A percentile compares a stretch with the other conserved stretches of the same genome.
Evolutionary conservation across 1,140 invertebrate genomes (phyloP).

Genomic region (Agrypnia vestita): DNA sequence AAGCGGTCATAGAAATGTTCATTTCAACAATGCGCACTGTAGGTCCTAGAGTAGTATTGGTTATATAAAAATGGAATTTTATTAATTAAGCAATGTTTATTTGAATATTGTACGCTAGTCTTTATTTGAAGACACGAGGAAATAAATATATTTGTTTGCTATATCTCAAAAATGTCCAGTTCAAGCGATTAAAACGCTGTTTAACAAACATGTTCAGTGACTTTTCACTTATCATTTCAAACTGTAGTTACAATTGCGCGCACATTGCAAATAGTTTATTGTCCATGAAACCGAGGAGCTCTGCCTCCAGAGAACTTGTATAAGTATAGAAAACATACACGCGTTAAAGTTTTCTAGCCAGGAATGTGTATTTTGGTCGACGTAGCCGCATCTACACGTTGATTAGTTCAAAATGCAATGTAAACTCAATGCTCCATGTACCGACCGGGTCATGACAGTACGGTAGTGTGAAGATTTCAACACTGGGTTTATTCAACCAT

Average conservation of each 20-base stretch:
- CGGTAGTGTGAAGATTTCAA: no score
- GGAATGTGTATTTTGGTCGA: conserved; percentile 51
- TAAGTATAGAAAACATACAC: not conserved
- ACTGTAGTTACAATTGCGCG: no score
- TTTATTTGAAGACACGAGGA: conserved; percentile 39
- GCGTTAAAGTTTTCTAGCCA: conserved; percentile 13
- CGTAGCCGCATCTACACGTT: not conserved
- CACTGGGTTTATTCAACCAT: no score
- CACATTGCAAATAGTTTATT: not conserved
- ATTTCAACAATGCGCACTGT: conserved; percentile 18
- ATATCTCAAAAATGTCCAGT: conserved; percentile 2
- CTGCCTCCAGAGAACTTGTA: not conserved
- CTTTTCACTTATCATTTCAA: no score
- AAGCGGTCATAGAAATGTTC: conserved; percentile 43
- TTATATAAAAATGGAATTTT: conserved; percentile 50
- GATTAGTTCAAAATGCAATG: conserved; percentile 27
- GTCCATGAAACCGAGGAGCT: not conserved
- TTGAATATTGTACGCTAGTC: conserved; percentile 45
- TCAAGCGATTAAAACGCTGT: not conserved
- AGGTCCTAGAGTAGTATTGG: conserved; percentile 39
- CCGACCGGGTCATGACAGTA: no score
- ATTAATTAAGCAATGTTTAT: conserved; percentile 39
- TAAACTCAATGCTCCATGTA: not conserved
- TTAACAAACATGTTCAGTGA: no score
- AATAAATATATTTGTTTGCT: conserved; percentile 24